Base-by-base conservation (phyloP, 37 sponge, comb jelly and placozoan species). In the Agelas oroides region DNA sequence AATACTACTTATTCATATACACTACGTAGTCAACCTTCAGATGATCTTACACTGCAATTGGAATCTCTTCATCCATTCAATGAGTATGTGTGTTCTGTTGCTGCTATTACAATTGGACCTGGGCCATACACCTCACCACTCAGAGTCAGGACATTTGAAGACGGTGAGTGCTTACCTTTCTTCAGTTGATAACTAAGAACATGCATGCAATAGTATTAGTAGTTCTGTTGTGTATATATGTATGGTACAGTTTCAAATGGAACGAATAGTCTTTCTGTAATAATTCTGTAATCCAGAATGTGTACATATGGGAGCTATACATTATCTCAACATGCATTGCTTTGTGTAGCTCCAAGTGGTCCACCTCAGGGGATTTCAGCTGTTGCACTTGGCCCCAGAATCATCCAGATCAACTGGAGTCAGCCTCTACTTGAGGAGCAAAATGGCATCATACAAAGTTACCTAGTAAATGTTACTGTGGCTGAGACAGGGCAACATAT, bases 371-470 rank as follows among this genome's bases (percentile, higher is more conserved):
- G 19, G 34, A 1, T 79, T 21, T n/a, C 23, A 65, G 58, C 40
- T 34, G 79, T 35, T 13, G 46, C 52, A 53, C 1, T 5, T 36
- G 19, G 40, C 67, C 28, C 65, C 36, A 41, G 53, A 34, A 37
- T 28, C 8, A 33, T 79, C 27, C 21, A 21, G 17, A 56, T 79
- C 34, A 20, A 2, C 2, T 79, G 79, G 79, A 34, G 17, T 12
- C 24, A 65, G 5, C 82, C 82, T 35, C 73, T 41, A 20, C 41
- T 0, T 16, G 59, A 53, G 1, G 23, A 25, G 13, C 82, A 70
- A 21, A 82, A 82, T 71, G 82, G 82, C n/a, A 27, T 82, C 59
- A 82, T 82, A 28, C 52, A 35, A 1, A 37, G 19, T 39, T 82
- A 82, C 37, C 11, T 8, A 23, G 27, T 70, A 0, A 34, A 24